phyloP scores from a whole-genome alignment of 2,113 vertebrate genomes.

The Chauna torquata region DNA sequence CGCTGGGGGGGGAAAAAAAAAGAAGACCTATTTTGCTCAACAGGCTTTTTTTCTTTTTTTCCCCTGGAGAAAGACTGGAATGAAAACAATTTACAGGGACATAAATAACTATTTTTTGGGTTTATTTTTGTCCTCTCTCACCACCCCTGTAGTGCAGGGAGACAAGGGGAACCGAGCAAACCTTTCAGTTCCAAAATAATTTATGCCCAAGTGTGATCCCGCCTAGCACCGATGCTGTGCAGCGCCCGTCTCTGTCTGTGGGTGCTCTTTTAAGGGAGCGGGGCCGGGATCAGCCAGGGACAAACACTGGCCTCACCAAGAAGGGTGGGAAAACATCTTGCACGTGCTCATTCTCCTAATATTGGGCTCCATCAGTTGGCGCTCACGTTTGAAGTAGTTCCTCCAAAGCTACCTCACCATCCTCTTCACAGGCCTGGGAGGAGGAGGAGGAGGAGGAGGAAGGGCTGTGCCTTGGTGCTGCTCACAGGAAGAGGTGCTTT shows the following conservation, averaged over 20 bases:
- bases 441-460: background rate
- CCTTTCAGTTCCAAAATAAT: background rate
- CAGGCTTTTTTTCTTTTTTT: background rate
- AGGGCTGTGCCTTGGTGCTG: background rate
- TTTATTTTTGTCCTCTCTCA: background rate
- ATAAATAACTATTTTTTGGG: background rate
- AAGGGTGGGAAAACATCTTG: background rate
- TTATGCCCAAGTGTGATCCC: background rate
- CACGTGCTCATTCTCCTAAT: background rate
- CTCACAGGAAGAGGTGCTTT: background rate
- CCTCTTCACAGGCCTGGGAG: background rate
- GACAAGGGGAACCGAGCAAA: background rate
- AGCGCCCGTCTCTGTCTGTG: background rate
- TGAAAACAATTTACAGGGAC: background rate
- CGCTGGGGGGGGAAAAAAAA: background rate
- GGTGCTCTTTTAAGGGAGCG: background rate
- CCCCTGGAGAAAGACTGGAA: background rate
- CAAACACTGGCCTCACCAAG: background rate
- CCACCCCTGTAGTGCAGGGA: background rate
- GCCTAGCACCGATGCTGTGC: background rate
- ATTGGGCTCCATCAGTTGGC: background rate
- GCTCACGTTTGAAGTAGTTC: background rate
- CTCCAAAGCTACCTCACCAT: background rate
- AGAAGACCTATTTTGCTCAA: background rate
- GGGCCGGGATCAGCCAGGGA: background rate